phyloP scores from a whole-genome alignment of 2,888 invertebrate genomes.

The Drosophila pseudotalamancana region DNA sequence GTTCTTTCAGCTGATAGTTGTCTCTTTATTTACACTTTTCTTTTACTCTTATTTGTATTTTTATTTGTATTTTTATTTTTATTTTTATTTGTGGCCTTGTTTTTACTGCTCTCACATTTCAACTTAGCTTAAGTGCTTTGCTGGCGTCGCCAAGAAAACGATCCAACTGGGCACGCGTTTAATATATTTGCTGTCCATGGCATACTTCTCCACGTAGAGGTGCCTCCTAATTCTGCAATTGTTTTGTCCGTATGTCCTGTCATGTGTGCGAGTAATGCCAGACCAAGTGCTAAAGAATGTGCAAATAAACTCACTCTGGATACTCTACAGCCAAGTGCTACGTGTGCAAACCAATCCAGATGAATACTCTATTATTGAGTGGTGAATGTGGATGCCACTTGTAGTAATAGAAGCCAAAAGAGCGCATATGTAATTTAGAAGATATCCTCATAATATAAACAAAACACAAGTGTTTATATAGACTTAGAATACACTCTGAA shows the following conservation, averaged over 20 bases:
- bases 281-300: constrained; percentile 7
- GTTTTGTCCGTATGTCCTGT: background rate
- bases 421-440: no score
- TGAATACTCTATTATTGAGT: no score
- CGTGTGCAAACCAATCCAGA: no score
- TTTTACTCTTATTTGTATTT: constrained; percentile 4
- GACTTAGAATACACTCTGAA: no score
- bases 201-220: background rate
- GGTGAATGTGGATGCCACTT: no score
- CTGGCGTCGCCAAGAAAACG: constrained; percentile 10
- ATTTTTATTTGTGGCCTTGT: constrained; percentile 30
- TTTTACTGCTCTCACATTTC: constrained; percentile 48
- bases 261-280: background rate
- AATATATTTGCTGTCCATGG: constrained; percentile 20
- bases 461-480: no score
- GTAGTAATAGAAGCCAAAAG: no score
- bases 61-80: constrained; percentile 37
- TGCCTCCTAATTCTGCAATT: background rate
- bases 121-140: constrained; percentile 10
- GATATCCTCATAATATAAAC: no score
- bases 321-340: no score
- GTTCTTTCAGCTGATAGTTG: constrained; percentile 8
- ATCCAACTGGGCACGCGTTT: constrained; percentile 11
- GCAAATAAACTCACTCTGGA: no score
- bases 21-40: constrained; percentile 40